Conservation (phyloP, 2,113 vertebrate genomes). For the Perccottus glenii region DNA sequence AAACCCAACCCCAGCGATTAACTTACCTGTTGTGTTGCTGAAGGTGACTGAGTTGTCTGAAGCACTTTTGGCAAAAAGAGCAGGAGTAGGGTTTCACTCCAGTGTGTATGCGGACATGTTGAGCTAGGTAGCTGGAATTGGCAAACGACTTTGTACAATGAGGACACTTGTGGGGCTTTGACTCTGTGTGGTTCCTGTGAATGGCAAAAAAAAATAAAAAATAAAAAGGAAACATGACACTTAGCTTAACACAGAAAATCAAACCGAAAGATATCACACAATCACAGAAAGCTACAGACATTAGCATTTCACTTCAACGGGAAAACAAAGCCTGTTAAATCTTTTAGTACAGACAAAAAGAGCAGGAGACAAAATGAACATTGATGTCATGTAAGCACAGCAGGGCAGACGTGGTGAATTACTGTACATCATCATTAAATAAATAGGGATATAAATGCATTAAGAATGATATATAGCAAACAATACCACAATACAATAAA, state of each 20-base stretch:
- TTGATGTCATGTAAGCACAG: conserved; percentile 28
- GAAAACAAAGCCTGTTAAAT: neutral
- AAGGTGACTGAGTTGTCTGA: conserved; percentile 96
- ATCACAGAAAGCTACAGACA: neutral
- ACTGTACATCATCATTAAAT: conserved; percentile 11
- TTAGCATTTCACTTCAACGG: neutral
- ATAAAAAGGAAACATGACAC: neutral
- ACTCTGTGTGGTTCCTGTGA: conserved; percentile 94
- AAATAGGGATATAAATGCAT: conserved; percentile 11
- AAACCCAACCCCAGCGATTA: conserved; percentile 44
- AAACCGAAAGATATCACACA: neutral
- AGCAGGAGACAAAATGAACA: neutral
- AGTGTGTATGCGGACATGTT: conserved; percentile 97
- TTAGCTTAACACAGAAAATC: neutral
- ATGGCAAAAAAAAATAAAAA: conserved; percentile 13
- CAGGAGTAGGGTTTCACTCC: conserved; percentile 98
- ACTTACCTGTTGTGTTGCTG: conserved; percentile 98
- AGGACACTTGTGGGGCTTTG: conserved; percentile 98
- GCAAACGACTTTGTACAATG: conserved; percentile 99
- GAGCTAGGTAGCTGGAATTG: conserved; percentile 98
- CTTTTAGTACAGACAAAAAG: neutral
- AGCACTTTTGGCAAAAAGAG: conserved; percentile 93
- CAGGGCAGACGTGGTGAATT: conserved; percentile 23
- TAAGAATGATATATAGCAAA: conserved; percentile 24
- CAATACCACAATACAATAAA: conserved; percentile 14